Evolutionary conservation across 2,797 vertebrate genomes (phyloP), one percentile per base, ranked within the genome.

Genomic region (Arrhamphus sclerolepis): DNA sequence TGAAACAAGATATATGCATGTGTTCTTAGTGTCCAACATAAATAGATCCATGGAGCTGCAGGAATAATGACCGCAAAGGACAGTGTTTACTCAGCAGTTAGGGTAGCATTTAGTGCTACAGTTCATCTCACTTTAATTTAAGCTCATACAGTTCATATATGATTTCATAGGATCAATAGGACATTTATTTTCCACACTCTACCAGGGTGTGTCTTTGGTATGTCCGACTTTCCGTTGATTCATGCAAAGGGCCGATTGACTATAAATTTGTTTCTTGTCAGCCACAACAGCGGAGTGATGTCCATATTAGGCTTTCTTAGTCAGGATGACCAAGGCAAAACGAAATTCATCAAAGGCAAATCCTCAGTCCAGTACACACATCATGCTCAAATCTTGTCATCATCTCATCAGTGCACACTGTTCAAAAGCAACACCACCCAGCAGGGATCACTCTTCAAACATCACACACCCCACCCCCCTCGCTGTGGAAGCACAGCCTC

Each of bases 41-140:
- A 92, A 89, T 84, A 91, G 6, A 66, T 66, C 54, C 65, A 84
- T 78, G 81, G 85, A 82, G 64, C 71, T 56, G 70, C 60, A 77
- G 74, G 75, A 82, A 78, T 76, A 86, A 80, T 80, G 66, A 83
- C 68, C 60, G 64, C 53, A 22, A 55, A 42, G 66, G 78, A 70
- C 43, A 56, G 46, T 85, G 83, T 90, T 89, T 89, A 74, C 58
- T 40, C 75, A 78, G 86, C 72, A 84, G 72, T 78, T 70, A 70
- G 34, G 47, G 40, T 50, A 62, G 53, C 55, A 72, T 78, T 86
- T 72, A 77, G 61, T 47, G 49, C 63, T 31, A n/a, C 40, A 3
- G n/a, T 66, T 69, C 62, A 53, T 78, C 69, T 67, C 29, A 56
- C 68, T 84, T 72, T 11, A 50, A 70, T 34, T 10, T 34, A 10